Evolutionary conservation across 1,140 invertebrate genomes (phyloP).

Genomic region (Aphis craccivora): DNA sequence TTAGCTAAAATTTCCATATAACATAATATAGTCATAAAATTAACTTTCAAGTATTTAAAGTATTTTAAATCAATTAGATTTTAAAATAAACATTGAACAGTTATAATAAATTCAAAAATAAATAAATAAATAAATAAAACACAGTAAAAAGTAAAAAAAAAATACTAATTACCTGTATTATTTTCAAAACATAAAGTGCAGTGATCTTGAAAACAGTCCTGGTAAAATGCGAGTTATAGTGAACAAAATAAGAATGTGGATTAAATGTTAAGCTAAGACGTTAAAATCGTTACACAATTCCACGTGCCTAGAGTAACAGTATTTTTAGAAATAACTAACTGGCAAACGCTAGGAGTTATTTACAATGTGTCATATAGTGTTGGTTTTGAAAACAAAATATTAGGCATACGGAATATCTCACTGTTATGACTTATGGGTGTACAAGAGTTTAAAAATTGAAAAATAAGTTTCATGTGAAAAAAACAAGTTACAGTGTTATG

Average conservation of each 20-base stretch:
- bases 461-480: background rate
- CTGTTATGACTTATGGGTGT: background rate
- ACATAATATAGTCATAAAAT: background rate
- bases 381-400: background rate
- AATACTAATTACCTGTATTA: conserved; percentile 5
- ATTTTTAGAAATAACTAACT: conserved; percentile 54
- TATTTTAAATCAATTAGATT: too few relatives aligned
- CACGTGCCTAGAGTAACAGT: conserved; percentile 45
- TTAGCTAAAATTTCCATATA: background rate
- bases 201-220: background rate
- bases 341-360: conserved; percentile 37
- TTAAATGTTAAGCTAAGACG: background rate
- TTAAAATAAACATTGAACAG: background rate
- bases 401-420: background rate
- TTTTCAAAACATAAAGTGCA: background rate
- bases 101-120: background rate
- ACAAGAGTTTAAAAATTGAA: background rate
- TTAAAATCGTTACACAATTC: conserved; percentile 34
- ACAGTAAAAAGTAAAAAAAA: background rate
- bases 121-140: too few relatives aligned
- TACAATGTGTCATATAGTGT: background rate
- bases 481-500: background rate
- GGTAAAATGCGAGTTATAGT: background rate
- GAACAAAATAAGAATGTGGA: background rate
- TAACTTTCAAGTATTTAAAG: too few relatives aligned